Base-by-base conservation (phyloP, 37 sponge, comb jelly and placozoan genomes). In the Aphrocallistes beatrix region DNA sequence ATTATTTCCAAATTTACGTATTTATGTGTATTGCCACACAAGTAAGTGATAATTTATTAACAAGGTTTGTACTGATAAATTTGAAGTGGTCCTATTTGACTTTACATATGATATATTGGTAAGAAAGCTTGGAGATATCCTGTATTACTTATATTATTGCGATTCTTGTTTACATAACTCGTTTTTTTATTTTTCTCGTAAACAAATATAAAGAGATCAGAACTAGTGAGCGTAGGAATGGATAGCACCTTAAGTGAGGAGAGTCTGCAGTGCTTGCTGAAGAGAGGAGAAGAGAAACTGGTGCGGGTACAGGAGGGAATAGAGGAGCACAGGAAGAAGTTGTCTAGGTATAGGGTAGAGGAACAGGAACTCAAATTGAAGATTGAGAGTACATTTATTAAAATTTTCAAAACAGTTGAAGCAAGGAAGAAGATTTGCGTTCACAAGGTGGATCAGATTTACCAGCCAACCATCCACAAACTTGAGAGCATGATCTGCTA, bases 291-390 rank as follows among this genome's bases (percentile, higher is more conserved):
- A 30, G 75, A 60, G 32, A 60, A 30, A 60, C 34, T 60, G 21
- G 8, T 37, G 47, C 28, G 0, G 40, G 1, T 81, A 38, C 23
- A 10, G 42, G 45, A 84, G 49, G 30, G 85, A 1, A 1, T 47
- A 0, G 50, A 47, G 60, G 51, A 23, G 60, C 50, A 49, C 38
- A 85, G 38, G 6, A 51, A 51, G 69, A 51, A 17, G 37, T 50
- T 49, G 48, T 49, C 36, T 1, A 25, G 60, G 50, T 85, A 37
- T 30, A 85, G 69, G 25, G 83, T 39, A 86, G 38, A 86, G 75
- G 75, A 60, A 60, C 34, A 60, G 6, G 75, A 60, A 60, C 75
- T 60, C 17, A 60, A 60, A 13, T 3, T 60, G 3, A 60, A 60
- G n/a, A 60, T 60, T 32, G 75, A 60, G 34, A 60, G 34, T 13